phyloP scores from a whole-genome alignment of 2,113 vertebrate species.

The Alethe diademata region DNA sequence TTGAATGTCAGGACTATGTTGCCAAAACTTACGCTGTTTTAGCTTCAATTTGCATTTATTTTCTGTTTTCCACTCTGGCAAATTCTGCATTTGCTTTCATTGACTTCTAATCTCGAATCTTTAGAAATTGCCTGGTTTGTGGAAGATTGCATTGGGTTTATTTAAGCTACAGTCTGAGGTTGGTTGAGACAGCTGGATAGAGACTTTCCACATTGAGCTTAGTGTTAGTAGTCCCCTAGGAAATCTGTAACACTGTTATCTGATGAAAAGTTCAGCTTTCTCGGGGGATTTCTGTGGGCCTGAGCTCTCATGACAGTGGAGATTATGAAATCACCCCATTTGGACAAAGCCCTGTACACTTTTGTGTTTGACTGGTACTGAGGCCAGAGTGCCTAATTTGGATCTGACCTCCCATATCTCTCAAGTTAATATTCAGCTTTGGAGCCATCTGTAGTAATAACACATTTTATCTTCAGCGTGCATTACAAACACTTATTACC shows the following conservation, averaged over 20 bases:
- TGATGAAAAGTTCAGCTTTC: not conserved
- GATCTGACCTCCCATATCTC: not conserved
- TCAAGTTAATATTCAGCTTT: constrained; percentile 11
- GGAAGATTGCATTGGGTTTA: not conserved
- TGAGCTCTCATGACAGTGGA: not conserved
- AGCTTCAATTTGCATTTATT: not conserved
- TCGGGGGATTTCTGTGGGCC: rapidly evolving
- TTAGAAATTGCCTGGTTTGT: not conserved
- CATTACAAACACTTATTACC: not conserved
- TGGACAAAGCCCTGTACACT: not conserved
- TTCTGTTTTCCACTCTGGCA: not conserved
- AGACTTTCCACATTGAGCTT: not conserved
- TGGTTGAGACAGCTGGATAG: not conserved
- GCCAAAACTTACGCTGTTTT: not conserved
- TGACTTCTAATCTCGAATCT: not conserved
- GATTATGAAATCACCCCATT: not conserved
- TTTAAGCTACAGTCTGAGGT: not conserved
- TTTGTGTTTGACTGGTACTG: not conserved
- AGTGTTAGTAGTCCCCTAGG: not conserved
- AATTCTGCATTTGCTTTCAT: not conserved
- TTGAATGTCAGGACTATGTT: not conserved
- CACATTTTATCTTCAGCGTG: not conserved
- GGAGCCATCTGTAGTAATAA: not conserved
- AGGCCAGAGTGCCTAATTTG: not conserved
- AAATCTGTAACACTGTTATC: not conserved